phyloP scores from a whole-genome alignment of 2,888 invertebrate species.

The Calliscelio sp. region DNA sequence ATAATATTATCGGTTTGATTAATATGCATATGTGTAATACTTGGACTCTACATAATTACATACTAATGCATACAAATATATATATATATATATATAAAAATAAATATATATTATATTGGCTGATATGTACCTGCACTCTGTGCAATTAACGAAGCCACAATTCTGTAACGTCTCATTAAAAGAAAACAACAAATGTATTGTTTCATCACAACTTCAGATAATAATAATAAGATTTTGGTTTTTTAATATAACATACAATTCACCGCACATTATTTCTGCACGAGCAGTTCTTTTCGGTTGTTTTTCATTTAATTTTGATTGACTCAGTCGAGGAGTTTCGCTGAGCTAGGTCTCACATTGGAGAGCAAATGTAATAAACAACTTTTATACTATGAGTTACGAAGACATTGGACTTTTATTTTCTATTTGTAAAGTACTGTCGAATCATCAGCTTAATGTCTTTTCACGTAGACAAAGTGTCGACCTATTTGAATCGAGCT shows the following conservation, averaged over 20 bases:
- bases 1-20: slow-evolving; percentile 59
- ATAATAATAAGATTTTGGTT: slow-evolving; percentile 83
- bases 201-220: slow-evolving; percentile 76
- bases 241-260: slow-evolving; percentile 75
- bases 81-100: too few species aligned
- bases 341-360: too few species aligned
- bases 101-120: slow-evolving; percentile 59
- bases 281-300: background rate
- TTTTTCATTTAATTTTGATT: background rate
- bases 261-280: slow-evolving; percentile 74
- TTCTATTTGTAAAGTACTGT: background rate
- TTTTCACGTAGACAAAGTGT: background rate
- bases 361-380: too few species aligned
- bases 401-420: too few species aligned
- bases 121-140: slow-evolving; percentile 64
- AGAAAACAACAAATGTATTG: slow-evolving; percentile 77
- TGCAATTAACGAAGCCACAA: slow-evolving; percentile 65
- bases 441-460: slow-evolving; percentile 7
- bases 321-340: too few species aligned
- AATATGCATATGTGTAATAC: slow-evolving; percentile 58
- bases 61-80: slow-evolving; percentile 69
- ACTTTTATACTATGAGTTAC: too few species aligned
- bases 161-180: slow-evolving; percentile 77
- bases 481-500: background rate
- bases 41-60: slow-evolving; percentile 63